Evolutionary conservation across 2,888 invertebrate species (phyloP).

Genomic region (Agonopterix arenella): DNA sequence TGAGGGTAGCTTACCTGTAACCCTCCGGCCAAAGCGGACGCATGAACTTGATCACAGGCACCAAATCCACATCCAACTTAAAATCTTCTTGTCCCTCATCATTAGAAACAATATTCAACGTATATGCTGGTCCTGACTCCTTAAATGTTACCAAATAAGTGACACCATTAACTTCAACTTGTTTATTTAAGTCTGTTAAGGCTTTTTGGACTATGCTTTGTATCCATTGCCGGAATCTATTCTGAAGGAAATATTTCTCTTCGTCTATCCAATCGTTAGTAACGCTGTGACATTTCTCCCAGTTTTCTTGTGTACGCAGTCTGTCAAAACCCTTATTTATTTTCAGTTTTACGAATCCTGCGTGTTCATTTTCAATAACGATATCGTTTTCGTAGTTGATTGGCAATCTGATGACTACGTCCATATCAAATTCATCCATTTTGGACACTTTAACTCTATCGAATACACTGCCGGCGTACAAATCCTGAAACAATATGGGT

Average conservation of each 20-base stretch:
- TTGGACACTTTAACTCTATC: conserved; percentile 77
- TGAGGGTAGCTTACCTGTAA: conserved; percentile 41
- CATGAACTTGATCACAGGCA: conserved; percentile 68
- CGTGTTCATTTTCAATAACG: conserved; percentile 47
- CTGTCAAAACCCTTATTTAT: conserved; percentile 49
- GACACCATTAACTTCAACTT: conserved; percentile 39
- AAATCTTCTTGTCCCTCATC: conserved; percentile 29
- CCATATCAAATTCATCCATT: conserved; percentile 79
- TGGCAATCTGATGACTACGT: conserved; percentile 74
- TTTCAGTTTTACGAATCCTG: conserved; percentile 65
- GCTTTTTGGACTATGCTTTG: conserved; percentile 64
- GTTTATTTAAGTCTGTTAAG: conserved; percentile 44
- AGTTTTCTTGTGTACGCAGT: conserved; percentile 46
- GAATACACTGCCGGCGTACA: conserved; percentile 78
- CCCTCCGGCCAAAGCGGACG: conserved; percentile 53
- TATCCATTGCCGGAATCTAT: conserved; percentile 72
- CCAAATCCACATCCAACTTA: conserved; percentile 68
- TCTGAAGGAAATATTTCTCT: conserved; percentile 61
- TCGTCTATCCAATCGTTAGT: conserved; percentile 57
- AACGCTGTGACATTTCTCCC: conserved; percentile 53
- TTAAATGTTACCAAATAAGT: conserved; percentile 43
- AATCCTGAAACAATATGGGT: conserved; percentile 23
- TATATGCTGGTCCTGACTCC: conserved; percentile 76
- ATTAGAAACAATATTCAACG: conserved; percentile 52
- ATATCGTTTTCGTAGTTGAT: conserved; percentile 54